These are phyloP conservation scores for Diplodus sargus DNA, from an alignment of 2,797 vertebrate genomes.

Conservation along the genomic window DNA sequence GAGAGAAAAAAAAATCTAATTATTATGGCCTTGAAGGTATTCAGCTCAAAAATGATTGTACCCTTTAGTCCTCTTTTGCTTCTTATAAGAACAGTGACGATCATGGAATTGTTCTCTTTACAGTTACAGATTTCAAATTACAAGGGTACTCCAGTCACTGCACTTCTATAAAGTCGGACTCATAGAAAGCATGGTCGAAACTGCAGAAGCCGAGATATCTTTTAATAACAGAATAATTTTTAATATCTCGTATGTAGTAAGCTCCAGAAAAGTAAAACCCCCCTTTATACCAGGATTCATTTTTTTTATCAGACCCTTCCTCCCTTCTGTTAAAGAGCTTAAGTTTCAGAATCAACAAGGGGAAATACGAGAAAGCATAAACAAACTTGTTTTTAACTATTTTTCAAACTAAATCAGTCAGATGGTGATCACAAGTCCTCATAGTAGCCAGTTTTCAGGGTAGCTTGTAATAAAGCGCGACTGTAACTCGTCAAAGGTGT, in stretches of 20 bases:
- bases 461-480: background rate
- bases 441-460: background rate
- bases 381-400: background rate
- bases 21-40: background rate
- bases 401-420: background rate
- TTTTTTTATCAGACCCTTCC: background rate
- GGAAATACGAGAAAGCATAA: too few species aligned
- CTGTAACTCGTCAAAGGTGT: background rate
- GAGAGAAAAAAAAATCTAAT: too few species aligned
- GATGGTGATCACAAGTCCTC: background rate
- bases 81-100: too few species aligned
- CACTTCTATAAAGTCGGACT: too few species aligned
- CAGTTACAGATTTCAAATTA: too few species aligned
- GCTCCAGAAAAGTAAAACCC: background rate
- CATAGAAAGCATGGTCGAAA: too few species aligned
- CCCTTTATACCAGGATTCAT: background rate
- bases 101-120: too few species aligned
- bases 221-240: background rate
- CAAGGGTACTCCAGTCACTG: too few species aligned
- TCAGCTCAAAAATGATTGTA: too few species aligned
- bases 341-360: background rate
- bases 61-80: too few species aligned
- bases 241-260: background rate
- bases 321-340: background rate
- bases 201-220: background rate